phyloP scores from a whole-genome alignment of 2,113 vertebrate species.

The Psilopsiagon aurifrons region DNA sequence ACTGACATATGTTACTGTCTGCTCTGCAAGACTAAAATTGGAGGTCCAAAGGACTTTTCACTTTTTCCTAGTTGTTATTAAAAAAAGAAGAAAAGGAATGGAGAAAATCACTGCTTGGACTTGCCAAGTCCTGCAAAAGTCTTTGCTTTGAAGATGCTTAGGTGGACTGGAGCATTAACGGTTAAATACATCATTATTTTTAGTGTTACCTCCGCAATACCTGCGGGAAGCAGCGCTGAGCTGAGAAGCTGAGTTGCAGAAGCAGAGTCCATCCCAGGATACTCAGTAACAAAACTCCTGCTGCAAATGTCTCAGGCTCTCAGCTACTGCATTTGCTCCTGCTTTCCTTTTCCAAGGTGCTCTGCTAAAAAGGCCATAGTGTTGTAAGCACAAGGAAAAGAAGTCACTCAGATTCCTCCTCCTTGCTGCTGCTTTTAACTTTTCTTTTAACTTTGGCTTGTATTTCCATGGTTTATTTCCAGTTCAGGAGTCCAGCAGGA shows the following conservation, averaged over 20 bases:
- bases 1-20: background rate
- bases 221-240: background rate
- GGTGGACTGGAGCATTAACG: background rate
- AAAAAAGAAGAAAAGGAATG: background rate
- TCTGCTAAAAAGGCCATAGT: background rate
- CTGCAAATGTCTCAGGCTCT: background rate
- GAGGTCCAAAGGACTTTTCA: background rate
- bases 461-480: background rate
- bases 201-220: background rate
- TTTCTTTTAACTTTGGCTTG: background rate
- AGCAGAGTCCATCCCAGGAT: background rate
- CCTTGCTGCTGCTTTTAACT: background rate
- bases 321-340: background rate
- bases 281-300: background rate
- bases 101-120: background rate
- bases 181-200: background rate
- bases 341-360: accelerated
- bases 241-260: background rate
- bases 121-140: background rate
- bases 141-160: background rate
- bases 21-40: background rate
- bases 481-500: background rate
- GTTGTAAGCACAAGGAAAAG: background rate
- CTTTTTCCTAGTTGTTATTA: background rate
- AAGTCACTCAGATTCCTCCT: background rate